Conservation (phyloP, 2,113 vertebrate species). For the Epinephelus moara region DNA sequence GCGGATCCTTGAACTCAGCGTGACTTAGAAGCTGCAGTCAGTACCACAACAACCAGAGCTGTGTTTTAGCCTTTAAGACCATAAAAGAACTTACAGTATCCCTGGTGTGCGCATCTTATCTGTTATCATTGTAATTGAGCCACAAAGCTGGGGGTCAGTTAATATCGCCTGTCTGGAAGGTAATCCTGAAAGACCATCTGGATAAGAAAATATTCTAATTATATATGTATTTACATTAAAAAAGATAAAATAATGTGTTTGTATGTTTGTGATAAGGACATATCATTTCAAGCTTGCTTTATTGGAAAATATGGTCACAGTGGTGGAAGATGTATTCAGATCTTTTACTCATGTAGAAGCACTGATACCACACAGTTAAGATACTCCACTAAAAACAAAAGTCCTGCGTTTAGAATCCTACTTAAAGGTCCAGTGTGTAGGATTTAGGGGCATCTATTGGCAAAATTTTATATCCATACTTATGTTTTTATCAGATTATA, state of each 20-base stretch:
- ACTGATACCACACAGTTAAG: no score
- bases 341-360: no score
- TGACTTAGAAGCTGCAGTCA: conserved; percentile 22
- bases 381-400: no score
- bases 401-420: no score
- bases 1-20: conserved; percentile 52
- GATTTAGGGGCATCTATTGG: no score
- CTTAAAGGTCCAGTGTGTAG: no score
- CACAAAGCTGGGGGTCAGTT: background rate
- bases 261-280: background rate
- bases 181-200: conserved; percentile 3
- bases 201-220: background rate
- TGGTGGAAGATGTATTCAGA: no score
- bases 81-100: conserved; percentile 10
- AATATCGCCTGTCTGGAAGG: background rate
- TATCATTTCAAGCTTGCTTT: background rate
- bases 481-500: no score
- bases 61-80: conserved; percentile 19
- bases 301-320: no score
- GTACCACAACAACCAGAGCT: conserved; percentile 15
- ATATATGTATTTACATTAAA: background rate
- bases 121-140: background rate
- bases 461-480: no score
- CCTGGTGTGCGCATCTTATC: background rate
- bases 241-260: background rate